phyloP scores from a whole-genome alignment of 2,888 invertebrate genomes.

The Drosophila eohydei region DNA sequence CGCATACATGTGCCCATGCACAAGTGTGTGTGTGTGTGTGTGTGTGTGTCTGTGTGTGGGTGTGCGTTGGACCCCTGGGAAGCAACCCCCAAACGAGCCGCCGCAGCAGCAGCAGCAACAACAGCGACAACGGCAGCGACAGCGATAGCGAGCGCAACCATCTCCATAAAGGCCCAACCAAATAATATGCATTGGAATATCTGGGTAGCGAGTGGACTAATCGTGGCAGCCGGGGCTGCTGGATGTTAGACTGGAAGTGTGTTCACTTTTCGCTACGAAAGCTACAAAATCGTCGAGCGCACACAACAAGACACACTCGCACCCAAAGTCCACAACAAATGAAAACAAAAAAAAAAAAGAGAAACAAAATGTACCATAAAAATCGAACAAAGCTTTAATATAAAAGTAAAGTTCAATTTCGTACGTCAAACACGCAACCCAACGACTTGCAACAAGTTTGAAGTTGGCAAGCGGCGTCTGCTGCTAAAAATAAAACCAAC shows the following conservation, averaged over 20 bases:
- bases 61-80: conserved; percentile 21
- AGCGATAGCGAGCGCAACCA: conserved; percentile 8
- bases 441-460: conserved; percentile 77
- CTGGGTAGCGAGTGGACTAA: conserved; percentile 24
- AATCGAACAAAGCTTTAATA: conserved; percentile 56
- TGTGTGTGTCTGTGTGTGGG: conserved; percentile 3
- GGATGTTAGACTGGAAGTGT: conserved; percentile 34
- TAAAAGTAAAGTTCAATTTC: conserved; percentile 55
- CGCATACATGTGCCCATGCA: not conserved
- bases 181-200: conserved; percentile 57
- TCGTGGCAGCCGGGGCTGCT: not conserved
- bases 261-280: not conserved
- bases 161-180: conserved; percentile 30
- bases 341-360: not conserved
- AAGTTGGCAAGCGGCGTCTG: conserved; percentile 64
- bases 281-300: not conserved
- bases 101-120: not conserved
- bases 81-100: conserved; percentile 39
- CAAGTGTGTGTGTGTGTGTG: not conserved
- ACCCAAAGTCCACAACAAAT: not conserved
- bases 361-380: conserved; percentile 13
- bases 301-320: not conserved
- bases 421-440: conserved; percentile 63
- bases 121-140: not conserved
- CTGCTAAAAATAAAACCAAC: conserved; percentile 71